Base-by-base conservation (phyloP, 1,140 invertebrate genomes). In the Macrosteles quadrilineatus region DNA sequence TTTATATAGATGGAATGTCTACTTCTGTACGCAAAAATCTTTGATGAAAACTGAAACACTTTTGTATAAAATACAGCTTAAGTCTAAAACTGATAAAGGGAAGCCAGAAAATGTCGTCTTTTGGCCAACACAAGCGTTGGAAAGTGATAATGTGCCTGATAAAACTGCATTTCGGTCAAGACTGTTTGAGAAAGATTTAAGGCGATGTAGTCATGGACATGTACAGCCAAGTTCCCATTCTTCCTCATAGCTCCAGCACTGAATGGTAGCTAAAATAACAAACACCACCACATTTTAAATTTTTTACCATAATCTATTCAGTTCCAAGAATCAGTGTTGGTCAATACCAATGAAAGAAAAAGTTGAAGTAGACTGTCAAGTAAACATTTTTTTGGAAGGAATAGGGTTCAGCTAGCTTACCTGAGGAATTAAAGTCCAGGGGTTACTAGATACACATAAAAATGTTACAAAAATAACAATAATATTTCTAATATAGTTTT, bases 201-300 rank as follows among this genome's bases (percentile, higher is more conserved):
- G 55, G 6, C 12, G 55, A 59, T 9, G 55, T 21, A 14, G 55
- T 59, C 55, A 59, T 59, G 55, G 55, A 59, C 55, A 59, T 25
- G 55, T 59, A 59, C 2, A 59, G 55, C 55, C 55, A 59, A 29
- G 23, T 30, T 25, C 55, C 27, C 55, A 59, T 59, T 23, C 36
- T 43, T 25, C 40, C 36, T 66, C 63, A 66, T 25, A 66, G 63
- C 63, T 66, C 63, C 63, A 66, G 21, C 17, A 66, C 63, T 6
- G 63, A 45, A 31, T 66, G 63, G 27, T 66, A 66, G 40, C 63
- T 66, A 27, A 40, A 66, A 66, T 36, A 66, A 45, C 9, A 27
- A 29, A 50, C 21, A 50, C 3, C 4, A 50, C 47, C 23, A 27
- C 19, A 11, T 14, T 19, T 14, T 4, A 11, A 11, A 53, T 19